Evolutionary conservation across 2,113 vertebrate species (phyloP).

Genomic region (Ctenomys sociabilis): DNA sequence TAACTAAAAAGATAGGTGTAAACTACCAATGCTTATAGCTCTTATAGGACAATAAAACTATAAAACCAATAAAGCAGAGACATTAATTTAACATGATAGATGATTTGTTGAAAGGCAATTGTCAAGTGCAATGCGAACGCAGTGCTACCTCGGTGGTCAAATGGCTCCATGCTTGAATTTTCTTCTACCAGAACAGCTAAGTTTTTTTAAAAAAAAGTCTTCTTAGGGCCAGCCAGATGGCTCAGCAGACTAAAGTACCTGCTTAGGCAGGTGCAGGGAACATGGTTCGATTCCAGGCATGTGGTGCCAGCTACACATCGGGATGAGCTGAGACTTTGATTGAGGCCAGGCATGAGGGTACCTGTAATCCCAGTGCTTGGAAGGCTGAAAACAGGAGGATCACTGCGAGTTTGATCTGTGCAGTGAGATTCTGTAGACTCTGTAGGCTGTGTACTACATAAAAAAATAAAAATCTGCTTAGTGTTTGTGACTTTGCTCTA

Average conservation of each 20-base stretch:
- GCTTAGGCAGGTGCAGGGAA: too few species aligned
- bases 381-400: too few species aligned
- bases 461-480: neutral
- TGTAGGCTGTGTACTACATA: neutral
- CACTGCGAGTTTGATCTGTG: too few species aligned
- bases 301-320: too few species aligned
- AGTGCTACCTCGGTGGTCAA: neutral
- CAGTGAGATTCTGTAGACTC: too few species aligned
- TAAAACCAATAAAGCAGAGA: constrained; percentile 15
- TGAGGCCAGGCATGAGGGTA: too few species aligned
- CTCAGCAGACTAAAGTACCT: too few species aligned
- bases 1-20: neutral
- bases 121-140: neutral
- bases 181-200: neutral
- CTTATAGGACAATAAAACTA: neutral
- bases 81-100: constrained; percentile 13
- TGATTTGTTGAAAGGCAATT: constrained; percentile 43
- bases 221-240: too few species aligned
- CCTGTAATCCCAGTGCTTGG: too few species aligned
- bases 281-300: too few species aligned
- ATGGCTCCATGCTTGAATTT: neutral
- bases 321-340: too few species aligned
- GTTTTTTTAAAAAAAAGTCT: neutral
- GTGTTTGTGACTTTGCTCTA: neutral
- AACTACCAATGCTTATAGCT: neutral